Evolutionary conservation across 2,797 vertebrate species (phyloP), one percentile per base, ranked within the genome.

Genomic region (Kryptolebias ocellatus): DNA sequence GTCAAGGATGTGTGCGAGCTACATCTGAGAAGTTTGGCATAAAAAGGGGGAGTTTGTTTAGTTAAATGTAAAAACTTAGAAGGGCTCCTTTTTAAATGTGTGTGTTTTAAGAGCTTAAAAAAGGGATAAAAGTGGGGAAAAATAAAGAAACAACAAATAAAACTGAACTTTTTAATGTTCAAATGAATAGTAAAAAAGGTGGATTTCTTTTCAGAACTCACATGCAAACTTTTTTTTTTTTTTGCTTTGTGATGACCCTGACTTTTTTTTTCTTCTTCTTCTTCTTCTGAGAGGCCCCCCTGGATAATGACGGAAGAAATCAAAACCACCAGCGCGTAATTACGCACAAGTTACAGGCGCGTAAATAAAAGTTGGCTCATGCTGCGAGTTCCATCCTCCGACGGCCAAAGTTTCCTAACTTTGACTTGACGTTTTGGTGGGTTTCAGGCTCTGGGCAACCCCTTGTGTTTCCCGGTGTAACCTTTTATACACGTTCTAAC

Each of bases 1-100:
- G 89, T 90, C 88, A 90, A 80, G 82, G 83, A 76, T 55, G 20
- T 72, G 60, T 76, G 64, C 24, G 37, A 75, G 80, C 66, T 78
- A 29, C 51, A 78, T 68, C 65, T 80, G 51, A 80, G 20, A 62
- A 74, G 58, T 64, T 64, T 73, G 69, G 42, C 11, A 64, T 51
- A 55, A 67, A 55, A 67, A 80, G 12, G 77, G 56, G 76, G 70
- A 60, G 27, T 61, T 78, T 57, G 37, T 71, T 67, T 70, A n/a
- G 54, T 49, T 34, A 14, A 65, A 82, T 59, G 66, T 72, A 8
- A 75, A 24, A 71, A 67, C 50, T 37, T 8, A 52, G 12, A 20
- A 74, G 70, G 17, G 0, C n/a, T 20, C 66, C 63, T 55, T 79
- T 67, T 18, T 24, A 24, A 24, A 73, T 60, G 70, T 52, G 24